A percentile compares a stretch with the other conserved stretches of the same genome.
Conservation (phyloP, 2,888 invertebrate genomes). For the Dicycla oo region DNA sequence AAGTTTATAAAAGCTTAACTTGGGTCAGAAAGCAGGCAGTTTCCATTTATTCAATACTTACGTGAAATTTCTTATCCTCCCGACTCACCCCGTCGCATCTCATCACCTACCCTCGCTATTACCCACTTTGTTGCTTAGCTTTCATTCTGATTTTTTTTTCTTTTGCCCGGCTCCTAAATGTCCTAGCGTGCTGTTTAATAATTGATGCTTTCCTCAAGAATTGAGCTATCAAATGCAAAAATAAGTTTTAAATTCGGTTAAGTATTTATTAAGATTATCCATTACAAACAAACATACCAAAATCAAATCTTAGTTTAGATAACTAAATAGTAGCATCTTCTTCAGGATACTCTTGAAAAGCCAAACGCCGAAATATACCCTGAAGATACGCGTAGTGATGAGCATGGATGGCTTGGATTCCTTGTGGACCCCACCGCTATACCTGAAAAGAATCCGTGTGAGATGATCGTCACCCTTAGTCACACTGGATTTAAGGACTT, state of each 20-base stretch:
- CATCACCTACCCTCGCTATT: too few relatives aligned
- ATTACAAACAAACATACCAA: too few relatives aligned
- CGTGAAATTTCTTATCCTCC: too few relatives aligned
- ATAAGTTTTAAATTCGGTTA: too few relatives aligned
- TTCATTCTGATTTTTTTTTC: too few relatives aligned
- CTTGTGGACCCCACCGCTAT: conserved; percentile 67
- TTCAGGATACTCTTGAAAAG: conserved; percentile 69
- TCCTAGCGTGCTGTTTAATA: too few relatives aligned
- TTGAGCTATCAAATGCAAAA: too few relatives aligned
- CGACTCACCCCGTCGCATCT: too few relatives aligned
- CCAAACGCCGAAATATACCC: conserved; percentile 43
- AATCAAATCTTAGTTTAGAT: background rate
- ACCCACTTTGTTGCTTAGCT: too few relatives aligned
- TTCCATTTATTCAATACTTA: background rate
- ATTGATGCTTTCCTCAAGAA: too few relatives aligned
- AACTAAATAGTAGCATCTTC: background rate
- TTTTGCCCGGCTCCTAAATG: too few relatives aligned
- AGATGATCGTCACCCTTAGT: conserved; percentile 98
- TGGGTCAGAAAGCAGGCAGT: background rate
- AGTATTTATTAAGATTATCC: too few relatives aligned
- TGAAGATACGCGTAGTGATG: conserved; percentile 68
- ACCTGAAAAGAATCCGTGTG: conserved; percentile 95
- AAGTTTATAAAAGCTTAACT: background rate
- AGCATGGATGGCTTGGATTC: conserved; percentile 75
- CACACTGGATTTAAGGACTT: conserved; percentile 93